phyloP scores from a whole-genome alignment of 2,888 invertebrate genomes.

The Caenorhabditis sp. region DNA sequence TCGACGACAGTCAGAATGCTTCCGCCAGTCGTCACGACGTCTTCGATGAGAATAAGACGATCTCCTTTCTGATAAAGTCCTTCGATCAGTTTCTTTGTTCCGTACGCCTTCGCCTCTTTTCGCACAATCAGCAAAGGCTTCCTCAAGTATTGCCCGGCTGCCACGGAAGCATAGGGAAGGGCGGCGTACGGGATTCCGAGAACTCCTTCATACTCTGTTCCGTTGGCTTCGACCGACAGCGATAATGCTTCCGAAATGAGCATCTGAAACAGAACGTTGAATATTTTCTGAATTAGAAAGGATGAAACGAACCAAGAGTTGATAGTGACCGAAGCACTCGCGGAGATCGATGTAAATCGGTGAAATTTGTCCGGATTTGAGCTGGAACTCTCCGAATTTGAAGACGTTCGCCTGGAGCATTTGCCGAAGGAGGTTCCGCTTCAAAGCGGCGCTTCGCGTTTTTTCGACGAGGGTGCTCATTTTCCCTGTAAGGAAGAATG shows the following conservation, averaged over 20 bases:
- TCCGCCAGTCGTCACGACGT: conserved; percentile 89
- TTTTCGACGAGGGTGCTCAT: conserved; percentile 54
- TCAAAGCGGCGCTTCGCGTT: conserved; percentile 45
- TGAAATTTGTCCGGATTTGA: conserved; percentile 92
- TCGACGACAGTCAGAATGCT: conserved; percentile 87
- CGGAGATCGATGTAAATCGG: conserved; percentile 96
- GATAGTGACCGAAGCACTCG: conserved; percentile 91
- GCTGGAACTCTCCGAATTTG: conserved; percentile 92
- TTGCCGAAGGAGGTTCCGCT: conserved; percentile 55
- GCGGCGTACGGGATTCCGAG: conserved; percentile 90
- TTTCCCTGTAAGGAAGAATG: too few relatives aligned
- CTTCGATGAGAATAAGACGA: conserved; percentile 90
- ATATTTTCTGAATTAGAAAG: neutral
- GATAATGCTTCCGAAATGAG: conserved; percentile 80
- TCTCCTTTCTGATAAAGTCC: conserved; percentile 87
- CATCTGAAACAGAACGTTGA: conserved; percentile 30
- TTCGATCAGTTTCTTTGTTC: conserved; percentile 95
- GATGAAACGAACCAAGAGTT: conserved; percentile 88
- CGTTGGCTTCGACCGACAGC: conserved; percentile 80
- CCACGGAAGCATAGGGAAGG: conserved; percentile 90
- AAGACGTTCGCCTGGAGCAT: conserved; percentile 83
- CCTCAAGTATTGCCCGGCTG: conserved; percentile 79
- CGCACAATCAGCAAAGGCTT: conserved; percentile 82
- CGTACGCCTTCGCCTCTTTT: conserved; percentile 94
- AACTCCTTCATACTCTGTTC: conserved; percentile 76